Base-by-base conservation (phyloP, 1,140 invertebrate species). In the Papilio machaon region DNA sequence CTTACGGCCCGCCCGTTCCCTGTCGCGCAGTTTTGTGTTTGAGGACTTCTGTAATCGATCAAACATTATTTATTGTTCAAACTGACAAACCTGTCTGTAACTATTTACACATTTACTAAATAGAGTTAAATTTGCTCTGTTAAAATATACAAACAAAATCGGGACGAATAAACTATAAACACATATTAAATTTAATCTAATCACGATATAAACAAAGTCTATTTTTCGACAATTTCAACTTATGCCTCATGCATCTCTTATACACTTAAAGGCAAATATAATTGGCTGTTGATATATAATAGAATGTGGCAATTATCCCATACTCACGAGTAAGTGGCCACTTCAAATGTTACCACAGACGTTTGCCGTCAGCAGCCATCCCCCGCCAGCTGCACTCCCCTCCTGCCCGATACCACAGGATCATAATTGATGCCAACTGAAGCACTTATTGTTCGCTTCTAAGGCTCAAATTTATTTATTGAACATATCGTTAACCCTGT, bases 21-120 rank as follows among this genome's bases (percentile, higher is more conserved):
- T 64, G 60, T 64, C 60, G 23, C 19, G 19, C 19, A 58, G 60
- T 64, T 64, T 64, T 64, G 60, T 64, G 60, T 64, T 64, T 30
- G 23, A 30, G 8, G 23, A 64, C 19, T n/a, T 64, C 60, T 23
- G 60, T 30, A 8, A 64, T 64, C 23, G 54, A 23, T 30, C 60
- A 64, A 23, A 3, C 60, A 64, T 64, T 64, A 64, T 64, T 64
- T 30, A 64, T 64, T 64, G 19, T 64, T 64, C 60, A 64, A 15
- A 64, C 23, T 64, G 60, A 64, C 58, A 11, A n/a, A 23, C 60
- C 10, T 30, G 8, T 64, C 10, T 30, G 54, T 17, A 8, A 58
- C 17, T 58, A 17, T n/a, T 58, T 43, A 43, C 38, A 43, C 7
- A 43, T 43, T 43, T 43, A 43, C 7, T 43, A 43, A 43, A 43